phyloP scores from a whole-genome alignment of 1,140 invertebrate genomes.

The Ridgeia piscesae region DNA sequence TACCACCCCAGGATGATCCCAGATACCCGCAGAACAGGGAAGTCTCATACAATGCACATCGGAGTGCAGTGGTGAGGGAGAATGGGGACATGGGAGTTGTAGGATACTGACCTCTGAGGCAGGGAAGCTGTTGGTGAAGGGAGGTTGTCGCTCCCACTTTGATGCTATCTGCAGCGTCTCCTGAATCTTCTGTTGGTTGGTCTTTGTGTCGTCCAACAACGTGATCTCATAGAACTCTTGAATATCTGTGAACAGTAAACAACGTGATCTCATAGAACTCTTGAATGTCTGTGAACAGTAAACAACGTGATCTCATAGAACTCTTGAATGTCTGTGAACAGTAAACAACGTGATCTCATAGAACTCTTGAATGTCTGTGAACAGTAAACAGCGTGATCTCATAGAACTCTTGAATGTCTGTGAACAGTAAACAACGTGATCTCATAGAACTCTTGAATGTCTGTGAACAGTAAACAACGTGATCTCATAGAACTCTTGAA shows the following conservation, averaged over 20 bases:
- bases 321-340: background rate
- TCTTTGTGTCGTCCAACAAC: slow-evolving; percentile 91
- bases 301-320: background rate
- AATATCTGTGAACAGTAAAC: slow-evolving; percentile 77
- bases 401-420: no score
- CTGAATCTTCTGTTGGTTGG: slow-evolving; percentile 89
- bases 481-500: no score
- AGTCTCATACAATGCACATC: no score
- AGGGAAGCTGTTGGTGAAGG: slow-evolving; percentile 40
- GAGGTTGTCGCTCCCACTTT: slow-evolving; percentile 74
- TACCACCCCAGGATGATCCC: no score
- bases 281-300: background rate
- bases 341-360: background rate
- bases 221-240: slow-evolving; percentile 98
- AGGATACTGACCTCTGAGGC: slow-evolving; percentile 36
- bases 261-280: background rate
- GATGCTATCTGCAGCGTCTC: slow-evolving; percentile 94
- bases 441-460: no score
- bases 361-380: background rate
- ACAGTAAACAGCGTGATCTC: no score
- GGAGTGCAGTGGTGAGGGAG: background rate
- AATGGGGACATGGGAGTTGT: background rate
- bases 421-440: no score
- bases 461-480: no score
- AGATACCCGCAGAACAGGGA: no score